Base-by-base conservation (phyloP, 2,113 vertebrate genomes). In the Campylorhamphus procurvoides region DNA sequence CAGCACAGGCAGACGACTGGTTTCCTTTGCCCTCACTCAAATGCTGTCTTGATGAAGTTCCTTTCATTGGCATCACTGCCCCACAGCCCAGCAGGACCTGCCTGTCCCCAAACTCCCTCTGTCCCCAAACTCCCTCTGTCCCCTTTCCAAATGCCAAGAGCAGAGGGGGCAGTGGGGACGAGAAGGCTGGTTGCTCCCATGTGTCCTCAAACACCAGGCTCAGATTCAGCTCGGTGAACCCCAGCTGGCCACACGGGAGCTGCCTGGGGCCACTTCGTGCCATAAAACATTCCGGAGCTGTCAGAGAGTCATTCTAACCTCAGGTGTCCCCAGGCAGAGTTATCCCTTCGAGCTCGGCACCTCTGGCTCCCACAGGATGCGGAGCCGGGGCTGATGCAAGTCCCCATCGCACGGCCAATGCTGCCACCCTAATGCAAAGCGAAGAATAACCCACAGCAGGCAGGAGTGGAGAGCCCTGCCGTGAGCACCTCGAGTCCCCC, bases 341-440 rank as follows among this genome's bases (percentile, higher is more conserved):
- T 44, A 42, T 37, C 47, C 55, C 62, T 9, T 5, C 1, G 0
- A 25, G 49, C 83, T 46, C 63, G 7, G 74, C 56, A 75, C 40
- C 55, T 29, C 14, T 4, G 44, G 49, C 33, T 64, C 11, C 3
- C 11, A 1, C 7, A 53, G 63, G 31, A 42, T n/a, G 59, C 46
- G 0, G 47, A 28, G 40, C 69, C 14, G 0, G 58, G 22, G 29
- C 50, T 24, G 67, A 74, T 19, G 39, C 55, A 22, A 14, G 33
- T 47, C 18, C 39, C 67, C 76, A 35, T 53, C 40, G 55, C 14
- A 0, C 4, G n/a, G 96, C 76, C 91, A 71, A 92, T 95, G 89
- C 96, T 95, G 94, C 96, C 96, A 81, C 96, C 96, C 91, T 25
- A 94, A 89, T 60, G 93, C 91, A 20, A 35, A 66, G 68, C 22